Percentiles rank a stretch among this genome's conserved stretches.
Evolutionary conservation across 2,113 vertebrate genomes (phyloP).

Genomic region (Carlito syrichta): DNA sequence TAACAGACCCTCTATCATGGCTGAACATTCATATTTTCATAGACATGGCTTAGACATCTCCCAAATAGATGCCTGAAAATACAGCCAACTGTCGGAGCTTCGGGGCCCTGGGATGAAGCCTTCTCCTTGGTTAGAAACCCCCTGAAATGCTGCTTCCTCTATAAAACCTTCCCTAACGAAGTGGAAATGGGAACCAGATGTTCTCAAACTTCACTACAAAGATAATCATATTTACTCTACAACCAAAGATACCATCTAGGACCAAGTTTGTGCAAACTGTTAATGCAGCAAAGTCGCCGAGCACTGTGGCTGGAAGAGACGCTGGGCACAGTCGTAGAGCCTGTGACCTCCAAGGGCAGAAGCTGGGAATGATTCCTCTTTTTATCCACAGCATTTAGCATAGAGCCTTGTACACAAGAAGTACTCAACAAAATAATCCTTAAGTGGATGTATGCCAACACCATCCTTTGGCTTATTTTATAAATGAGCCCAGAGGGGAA

Average conservation of each 20-base stretch:
- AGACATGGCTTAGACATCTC: constrained; percentile 52
- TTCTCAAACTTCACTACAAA: constrained; percentile 59
- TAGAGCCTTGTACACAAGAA: background rate
- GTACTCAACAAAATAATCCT: background rate
- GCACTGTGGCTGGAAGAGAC: background rate
- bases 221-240: constrained; percentile 72
- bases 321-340: background rate
- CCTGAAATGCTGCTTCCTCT: constrained; percentile 71
- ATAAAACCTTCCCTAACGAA: constrained; percentile 71
- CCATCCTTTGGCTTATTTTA: constrained; percentile 13
- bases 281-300: constrained; percentile 54
- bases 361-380: background rate
- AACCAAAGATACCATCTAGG: constrained; percentile 69
- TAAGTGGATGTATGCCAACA: background rate
- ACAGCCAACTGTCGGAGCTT: constrained; percentile 26
- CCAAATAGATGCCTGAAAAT: constrained; percentile 58
- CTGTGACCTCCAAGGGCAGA: background rate
- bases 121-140: constrained; percentile 71
- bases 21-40: constrained; percentile 42
- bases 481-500: background rate
- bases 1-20: background rate
- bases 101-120: constrained; percentile 53
- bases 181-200: constrained; percentile 76
- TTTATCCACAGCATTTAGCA: background rate
- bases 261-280: constrained; percentile 58